Evolutionary conservation across 2,113 vertebrate genomes (phyloP), one percentile per base, ranked within the genome.

Genomic region (Chloebia gouldiae): DNA sequence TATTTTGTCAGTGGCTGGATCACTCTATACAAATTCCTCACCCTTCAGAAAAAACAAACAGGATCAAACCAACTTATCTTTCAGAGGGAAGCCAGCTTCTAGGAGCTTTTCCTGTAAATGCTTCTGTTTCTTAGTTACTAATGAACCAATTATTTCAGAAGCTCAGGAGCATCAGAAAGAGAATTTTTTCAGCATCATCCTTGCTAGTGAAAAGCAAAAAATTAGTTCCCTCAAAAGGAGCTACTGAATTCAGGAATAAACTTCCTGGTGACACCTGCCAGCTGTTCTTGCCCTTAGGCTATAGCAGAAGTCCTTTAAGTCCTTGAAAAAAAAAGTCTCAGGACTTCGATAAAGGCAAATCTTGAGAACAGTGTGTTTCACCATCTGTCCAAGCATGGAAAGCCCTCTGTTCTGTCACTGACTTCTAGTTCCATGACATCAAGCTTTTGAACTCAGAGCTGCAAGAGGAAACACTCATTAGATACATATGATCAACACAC

Each of bases 71-170:
- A 88, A 65, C 54, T 80, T 49, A 68, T 77, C 33, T 73, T 91
- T 71, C 39, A 88, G 75, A 88, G 49, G 35, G 60, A 63, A 80
- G 40, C 15, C 50, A 93, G 68, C 60, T 88, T 95, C 70, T 64
- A 88, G 31, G 42, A 92, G 83, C 35, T 81, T 87, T 91, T 93
- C 93, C 90, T 81, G 80, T 50, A 96, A 77, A 90, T 1, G 13
- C 45, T 69, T 94, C 80, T 92, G 82, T 84, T 87, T 64, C 92
- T 78, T 96, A 85, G 94, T 72, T 93, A 95, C 93, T 93, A 86
- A 95, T 72, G 86, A 86, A 75, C 27, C 30, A 85, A 68, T 33
- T 60, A 91, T 68, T 92, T 71, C 59, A 68, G 56, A 40, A 89
- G 64, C 49, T 92, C 56, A 61, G 92, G 54, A 87, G 44, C 1